Evolutionary conservation across 2,888 invertebrate genomes (phyloP).

Genomic region (Aquatica leii): DNA sequence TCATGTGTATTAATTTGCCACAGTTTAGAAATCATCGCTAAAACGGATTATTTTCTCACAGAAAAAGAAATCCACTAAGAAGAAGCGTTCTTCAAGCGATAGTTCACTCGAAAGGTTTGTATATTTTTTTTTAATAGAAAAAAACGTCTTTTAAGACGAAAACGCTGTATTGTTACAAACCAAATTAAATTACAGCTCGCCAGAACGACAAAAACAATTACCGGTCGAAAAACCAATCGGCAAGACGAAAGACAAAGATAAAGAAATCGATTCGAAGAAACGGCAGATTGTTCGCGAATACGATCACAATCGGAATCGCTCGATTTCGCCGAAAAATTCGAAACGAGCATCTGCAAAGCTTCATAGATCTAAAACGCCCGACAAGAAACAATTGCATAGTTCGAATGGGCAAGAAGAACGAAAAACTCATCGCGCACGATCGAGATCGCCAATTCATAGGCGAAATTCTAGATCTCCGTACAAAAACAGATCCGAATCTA

Average conservation of each 20-base stretch:
- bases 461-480: neutral
- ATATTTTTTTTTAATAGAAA: too few species aligned
- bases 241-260: slow-evolving; percentile 43
- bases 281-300: slow-evolving; percentile 23
- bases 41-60: slow-evolving; percentile 58
- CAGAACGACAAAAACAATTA: slow-evolving; percentile 48
- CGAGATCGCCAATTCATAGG: neutral
- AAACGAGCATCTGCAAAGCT: neutral
- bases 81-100: slow-evolving; percentile 65
- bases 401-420: slow-evolving; percentile 20
- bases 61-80: slow-evolving; percentile 67
- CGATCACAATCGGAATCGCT: slow-evolving; percentile 12
- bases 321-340: slow-evolving; percentile 29
- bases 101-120: slow-evolving; percentile 66
- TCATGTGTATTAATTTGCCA: slow-evolving; percentile 18
- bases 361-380: slow-evolving; percentile 18
- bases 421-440: neutral
- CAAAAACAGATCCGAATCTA: neutral
- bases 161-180: too few species aligned
- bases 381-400: slow-evolving; percentile 8
- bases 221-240: slow-evolving; percentile 40
- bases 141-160: too few species aligned
- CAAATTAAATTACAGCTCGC: neutral
- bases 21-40: slow-evolving; percentile 6
- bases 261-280: slow-evolving; percentile 40